Conservation (phyloP, 2,113 vertebrate species). For the Myocastor coypus region DNA sequence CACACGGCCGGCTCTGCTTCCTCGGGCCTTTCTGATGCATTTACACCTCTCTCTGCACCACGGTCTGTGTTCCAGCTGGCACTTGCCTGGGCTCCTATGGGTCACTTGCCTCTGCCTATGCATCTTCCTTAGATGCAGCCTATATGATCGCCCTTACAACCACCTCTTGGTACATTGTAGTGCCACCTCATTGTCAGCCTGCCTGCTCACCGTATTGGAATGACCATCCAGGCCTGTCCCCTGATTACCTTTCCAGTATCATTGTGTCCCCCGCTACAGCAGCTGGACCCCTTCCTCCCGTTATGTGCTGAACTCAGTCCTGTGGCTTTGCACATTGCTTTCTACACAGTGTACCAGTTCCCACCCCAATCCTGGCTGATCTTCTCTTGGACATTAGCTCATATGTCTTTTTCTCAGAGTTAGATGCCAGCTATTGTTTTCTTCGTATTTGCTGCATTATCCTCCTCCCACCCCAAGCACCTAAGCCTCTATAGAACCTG, state of each 20-base stretch:
- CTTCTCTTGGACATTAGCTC: background rate
- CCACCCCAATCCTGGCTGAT: background rate
- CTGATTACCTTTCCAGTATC: background rate
- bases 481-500: background rate
- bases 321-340: background rate
- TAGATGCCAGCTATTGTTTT: background rate
- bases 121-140: background rate
- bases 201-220: fast-evolving
- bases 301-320: background rate
- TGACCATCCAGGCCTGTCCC: background rate
- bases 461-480: background rate
- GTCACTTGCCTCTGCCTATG: background rate
- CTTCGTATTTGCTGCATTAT: background rate
- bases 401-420: background rate
- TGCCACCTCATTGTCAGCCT: background rate
- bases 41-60: background rate
- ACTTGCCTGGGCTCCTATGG: background rate
- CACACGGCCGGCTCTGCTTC: background rate
- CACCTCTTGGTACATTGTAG: too few relatives aligned
- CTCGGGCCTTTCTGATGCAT: background rate
- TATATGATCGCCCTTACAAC: background rate
- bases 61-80: background rate
- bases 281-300: background rate
- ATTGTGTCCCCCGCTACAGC: background rate
- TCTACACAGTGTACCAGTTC: background rate